Evolutionary conservation across 2,113 vertebrate species (phyloP), one percentile per base, ranked within the genome.

Genomic region (Shinisaurus crocodilurus): DNA sequence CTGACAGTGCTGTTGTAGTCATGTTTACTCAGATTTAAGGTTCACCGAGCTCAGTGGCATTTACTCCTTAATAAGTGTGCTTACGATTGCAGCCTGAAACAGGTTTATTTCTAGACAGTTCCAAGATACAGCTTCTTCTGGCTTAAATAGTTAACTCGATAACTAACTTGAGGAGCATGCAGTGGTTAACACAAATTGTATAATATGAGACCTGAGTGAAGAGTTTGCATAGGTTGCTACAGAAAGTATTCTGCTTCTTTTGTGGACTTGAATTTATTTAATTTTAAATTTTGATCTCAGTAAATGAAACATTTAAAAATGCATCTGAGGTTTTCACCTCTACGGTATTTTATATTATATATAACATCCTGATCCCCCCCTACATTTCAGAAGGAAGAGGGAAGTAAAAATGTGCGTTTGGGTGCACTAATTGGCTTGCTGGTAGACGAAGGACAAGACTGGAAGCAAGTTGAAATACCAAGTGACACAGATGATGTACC

Each of bases 361-460:
- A 12, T 80, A 12, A 65, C 84, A 6, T 92, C 91, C 88, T 91
- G 32, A 6, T 63, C 5, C 43, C 18, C 29, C 57, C 93, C 80
- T 89, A 34, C 85, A 94, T 93, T 92, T 67, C 93, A 99, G 99
- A 97, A 98, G 89, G 97, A 98, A 88, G 99, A 99, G 97, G 99
- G 99, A 90, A 98, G 98, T 95, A 98, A 97, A 92, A 98, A 97
- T 9, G 94, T 99, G 16, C 97, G 91, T 25, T 97, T 99, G 80
- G 99, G 99, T 27, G 97, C 98, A 0, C 95, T 99, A 72, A 99
- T 99, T 43, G 98, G 98, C 77, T 96, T 99, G 87, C 97, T 99
- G 95, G 99, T 99, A 89, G 98, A 98, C 91, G 99, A 99, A 97
- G 99, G 98, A 87, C 96, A 98, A 96, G 99, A 99, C 95, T 99